phyloP scores from a whole-genome alignment of 2,888 invertebrate genomes.

The Eupeodes luniger region DNA sequence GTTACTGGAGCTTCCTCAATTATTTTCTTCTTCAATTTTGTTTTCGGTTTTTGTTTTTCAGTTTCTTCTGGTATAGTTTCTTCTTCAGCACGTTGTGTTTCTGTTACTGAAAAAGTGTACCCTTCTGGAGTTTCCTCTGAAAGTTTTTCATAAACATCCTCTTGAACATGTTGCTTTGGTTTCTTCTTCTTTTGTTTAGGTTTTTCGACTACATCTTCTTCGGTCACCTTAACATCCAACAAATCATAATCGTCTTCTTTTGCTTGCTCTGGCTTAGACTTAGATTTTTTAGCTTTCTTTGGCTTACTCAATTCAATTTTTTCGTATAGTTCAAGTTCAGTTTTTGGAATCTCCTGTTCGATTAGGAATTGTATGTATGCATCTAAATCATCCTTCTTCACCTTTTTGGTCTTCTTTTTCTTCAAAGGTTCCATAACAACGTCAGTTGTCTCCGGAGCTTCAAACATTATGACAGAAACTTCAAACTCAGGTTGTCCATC shows the following conservation, averaged over 20 bases:
- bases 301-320: constrained; percentile 82
- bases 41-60: constrained; percentile 67
- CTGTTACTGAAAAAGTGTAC: constrained; percentile 40
- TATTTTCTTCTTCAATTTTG: constrained; percentile 56
- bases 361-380: constrained; percentile 82
- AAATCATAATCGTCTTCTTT: constrained; percentile 77
- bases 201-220: constrained; percentile 77
- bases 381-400: constrained; percentile 82
- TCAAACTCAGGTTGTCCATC: constrained; percentile 84
- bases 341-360: constrained; percentile 83
- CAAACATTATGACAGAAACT: constrained; percentile 83
- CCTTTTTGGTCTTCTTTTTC: constrained; percentile 80
- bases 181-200: constrained; percentile 77
- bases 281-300: constrained; percentile 80
- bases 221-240: constrained; percentile 78
- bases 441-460: constrained; percentile 77
- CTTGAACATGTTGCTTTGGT: constrained; percentile 43
- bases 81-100: constrained; percentile 50
- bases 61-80: constrained; percentile 74
- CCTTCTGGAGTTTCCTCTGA: constrained; percentile 62
- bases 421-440: constrained; percentile 75
- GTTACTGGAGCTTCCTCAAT: constrained; percentile 52
- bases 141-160: constrained; percentile 41
- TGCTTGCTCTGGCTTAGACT: constrained; percentile 73
- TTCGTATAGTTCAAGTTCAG: constrained; percentile 84